Base-by-base conservation (phyloP, 2,113 vertebrate species). In the Cyanocitta stelleri region DNA sequence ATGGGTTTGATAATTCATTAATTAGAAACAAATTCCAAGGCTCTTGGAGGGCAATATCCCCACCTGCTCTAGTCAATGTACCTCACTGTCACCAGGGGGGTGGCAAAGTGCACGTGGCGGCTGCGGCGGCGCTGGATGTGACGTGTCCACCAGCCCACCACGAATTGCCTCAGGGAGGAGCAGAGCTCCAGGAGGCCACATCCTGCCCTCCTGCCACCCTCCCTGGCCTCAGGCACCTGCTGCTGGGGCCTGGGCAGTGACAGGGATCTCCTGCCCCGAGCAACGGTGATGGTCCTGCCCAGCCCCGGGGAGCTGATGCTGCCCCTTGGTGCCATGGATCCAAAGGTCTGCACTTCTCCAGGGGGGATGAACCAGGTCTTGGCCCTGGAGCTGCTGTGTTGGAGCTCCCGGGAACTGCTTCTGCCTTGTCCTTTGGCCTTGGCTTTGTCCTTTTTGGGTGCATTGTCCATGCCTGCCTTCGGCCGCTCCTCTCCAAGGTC, bases 301-400 rank as follows among this genome's bases (percentile, higher is more conserved):
- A 1, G 67, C 43, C 12, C 35, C 43, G 5, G 3, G 1, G 59
- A 43, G 58, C 17, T 0, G 49, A 3, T 4, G 30, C 30, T 21
- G 66, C 1, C 2, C 41, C 44, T 11, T 0, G 43, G 9, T 7
- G 35, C 35, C 27, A 0, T 0, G 22, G 21, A 27, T 51, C 18
- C 18, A 0, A 23, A 37, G 59, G 0, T 7, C 43, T 11, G 30
- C 59, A 0, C 32, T 13, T 37, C 43, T 27, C 10, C 68, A 1
- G 32, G 14, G 26, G 16, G 16, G 1, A 13, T 2, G 23, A 48
- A 4, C 85, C 41, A 12, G 16, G 13, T 35, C 30, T 2, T 4
- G 74, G 26, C 46, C 3, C 4, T 3, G 14, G 16, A 10, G 39
- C 23, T 10, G 41, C 49, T 12, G 7, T 2, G 10, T 0, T 55